Conservation (phyloP, 2,113 vertebrate genomes). For the Bagarius yarrelli region DNA sequence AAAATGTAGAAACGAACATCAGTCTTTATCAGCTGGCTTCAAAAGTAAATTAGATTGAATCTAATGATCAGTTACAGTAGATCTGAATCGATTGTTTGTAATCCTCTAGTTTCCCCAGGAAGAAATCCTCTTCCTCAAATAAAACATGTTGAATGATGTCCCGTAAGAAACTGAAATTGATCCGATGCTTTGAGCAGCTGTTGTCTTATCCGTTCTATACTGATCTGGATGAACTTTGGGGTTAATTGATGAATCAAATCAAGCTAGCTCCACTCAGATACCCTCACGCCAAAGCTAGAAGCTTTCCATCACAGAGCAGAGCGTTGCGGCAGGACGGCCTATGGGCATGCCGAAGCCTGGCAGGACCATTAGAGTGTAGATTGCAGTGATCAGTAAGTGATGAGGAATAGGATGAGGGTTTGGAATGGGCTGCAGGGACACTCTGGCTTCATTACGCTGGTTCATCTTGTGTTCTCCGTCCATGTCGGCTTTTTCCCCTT, state of each 20-base stretch:
- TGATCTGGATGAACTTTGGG: constrained; percentile 43
- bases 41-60: not conserved
- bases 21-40: not conserved
- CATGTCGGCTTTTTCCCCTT: constrained; percentile 46
- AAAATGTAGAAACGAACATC: not conserved
- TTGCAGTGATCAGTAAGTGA: constrained; percentile 60
- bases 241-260: constrained; percentile 57
- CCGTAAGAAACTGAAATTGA: constrained; percentile 25
- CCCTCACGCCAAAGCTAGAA: constrained; percentile 54
- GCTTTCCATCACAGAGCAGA: constrained; percentile 48
- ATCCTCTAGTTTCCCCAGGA: not conserved
- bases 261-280: constrained; percentile 23
- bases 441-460: constrained; percentile 58
- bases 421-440: constrained; percentile 52
- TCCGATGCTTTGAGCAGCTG: constrained; percentile 18
- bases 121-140: not conserved
- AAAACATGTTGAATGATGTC: constrained; percentile 19
- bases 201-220: constrained; percentile 28
- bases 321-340: constrained; percentile 31
- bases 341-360: constrained; percentile 40
- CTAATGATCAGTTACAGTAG: not conserved
- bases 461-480: constrained; percentile 56
- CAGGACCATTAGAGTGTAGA: constrained; percentile 56
- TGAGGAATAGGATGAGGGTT: constrained; percentile 56
- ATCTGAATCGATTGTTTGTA: constrained; percentile 17